Evolutionary conservation across 1,140 invertebrate species (phyloP), one percentile per base, ranked within the genome.

Genomic region (Drosophila orena): DNA sequence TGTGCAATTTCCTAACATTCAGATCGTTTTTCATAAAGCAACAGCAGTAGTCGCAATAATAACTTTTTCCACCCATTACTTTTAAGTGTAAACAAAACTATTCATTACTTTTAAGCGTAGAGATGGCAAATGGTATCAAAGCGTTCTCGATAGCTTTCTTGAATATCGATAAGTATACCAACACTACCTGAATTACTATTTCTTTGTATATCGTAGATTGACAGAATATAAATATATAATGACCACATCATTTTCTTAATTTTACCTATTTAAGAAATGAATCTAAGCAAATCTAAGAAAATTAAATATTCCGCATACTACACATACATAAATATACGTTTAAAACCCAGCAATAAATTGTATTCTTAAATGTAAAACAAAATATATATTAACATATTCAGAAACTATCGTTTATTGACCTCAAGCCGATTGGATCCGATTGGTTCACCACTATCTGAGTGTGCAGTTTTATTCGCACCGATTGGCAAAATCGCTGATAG

Each of bases 21-120:
- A 90, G 11, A 52, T 91, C 88, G 38, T 91, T 92, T 60, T 91
- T 92, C 64, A 92, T 77, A 52, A 66, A 92, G 30, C 91, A 92
- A 37, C 70, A 66, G 40, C 91, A 92, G 44, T 92, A 92, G 53
- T 92, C 84, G 35, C 91, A 92, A 56, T 58, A 92, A 65, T 91
- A 92, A 50, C 89, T 91, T 68, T 90, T 92, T 4, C 85, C 91
- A 8, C 88, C 90, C 81, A 90, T 92, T 27, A 0, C 8, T n/a
- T 12, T 15, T 3, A 57, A 53, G 53, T 10, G n/a, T 57, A 57
- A 70, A 42, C 66, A 70, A 40, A 10, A 11, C 3, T 24, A 56
- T n/a, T 4, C 27, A 50, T 34, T 15, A 50, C 47, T 69, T n/a
- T 37, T 7, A 2, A 3, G 14, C 24, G 1, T 70, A 70, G 65